These are phyloP conservation scores for Turritopsis rubra DNA, from an alignment of 30 jellyfish, hydroid and myxozoan species.

Conservation along the genomic window DNA sequence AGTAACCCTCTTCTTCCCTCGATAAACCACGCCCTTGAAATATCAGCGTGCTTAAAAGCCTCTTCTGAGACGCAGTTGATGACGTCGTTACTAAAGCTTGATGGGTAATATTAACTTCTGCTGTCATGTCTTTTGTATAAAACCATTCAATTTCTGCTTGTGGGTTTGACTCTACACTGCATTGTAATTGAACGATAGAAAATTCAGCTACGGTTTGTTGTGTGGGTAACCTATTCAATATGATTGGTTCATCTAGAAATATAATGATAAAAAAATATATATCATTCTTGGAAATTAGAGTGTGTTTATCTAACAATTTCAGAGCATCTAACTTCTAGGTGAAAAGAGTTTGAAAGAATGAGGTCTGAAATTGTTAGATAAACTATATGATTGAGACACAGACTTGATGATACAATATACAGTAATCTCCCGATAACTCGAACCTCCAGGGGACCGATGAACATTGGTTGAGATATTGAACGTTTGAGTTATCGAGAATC, in stretches of 20 bases:
- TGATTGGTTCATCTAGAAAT: neutral
- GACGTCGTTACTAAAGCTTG: neutral
- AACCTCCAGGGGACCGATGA: no score
- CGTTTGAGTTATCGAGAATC: no score
- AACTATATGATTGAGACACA: no score
- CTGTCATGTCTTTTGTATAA: neutral
- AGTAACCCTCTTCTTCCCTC: constrained; percentile 44
- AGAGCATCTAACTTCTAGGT: no score
- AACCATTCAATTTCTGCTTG: constrained; percentile 2
- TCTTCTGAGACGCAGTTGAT: constrained; percentile 13
- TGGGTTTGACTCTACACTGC: neutral
- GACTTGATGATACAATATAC: no score
- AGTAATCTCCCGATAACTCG: no score
- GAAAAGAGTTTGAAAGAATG: no score
- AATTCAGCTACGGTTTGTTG: neutral
- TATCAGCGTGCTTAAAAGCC: constrained; percentile 26
- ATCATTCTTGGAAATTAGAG: neutral
- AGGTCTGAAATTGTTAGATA: no score
- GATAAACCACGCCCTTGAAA: constrained; percentile 33
- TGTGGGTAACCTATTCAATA: neutral
- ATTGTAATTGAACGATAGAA: neutral
- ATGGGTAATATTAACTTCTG: neutral
- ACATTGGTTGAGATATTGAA: no score
- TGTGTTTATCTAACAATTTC: no score
- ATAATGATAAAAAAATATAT: no score